Conservation (phyloP, 2,888 invertebrate genomes). For the Aleiodes alternator region DNA sequence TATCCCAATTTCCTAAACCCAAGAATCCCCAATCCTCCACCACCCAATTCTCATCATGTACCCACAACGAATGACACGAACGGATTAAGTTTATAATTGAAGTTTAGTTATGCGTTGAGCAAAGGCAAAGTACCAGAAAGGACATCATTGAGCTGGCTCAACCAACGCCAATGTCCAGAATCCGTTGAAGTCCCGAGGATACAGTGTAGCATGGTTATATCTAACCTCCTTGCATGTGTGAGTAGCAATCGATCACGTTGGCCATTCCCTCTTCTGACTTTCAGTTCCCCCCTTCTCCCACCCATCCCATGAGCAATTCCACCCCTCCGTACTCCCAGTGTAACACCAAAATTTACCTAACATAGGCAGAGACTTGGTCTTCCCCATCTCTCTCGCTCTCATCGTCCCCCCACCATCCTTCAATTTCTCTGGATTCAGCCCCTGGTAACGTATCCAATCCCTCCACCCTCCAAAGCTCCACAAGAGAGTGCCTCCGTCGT, state of each 20-base stretch:
- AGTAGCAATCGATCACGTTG: constrained; percentile 70
- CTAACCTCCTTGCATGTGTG: constrained; percentile 50
- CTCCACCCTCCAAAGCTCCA: constrained; percentile 62
- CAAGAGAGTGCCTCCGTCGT: constrained; percentile 50
- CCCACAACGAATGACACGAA: constrained; percentile 33
- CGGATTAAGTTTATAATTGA: constrained; percentile 50
- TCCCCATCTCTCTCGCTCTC: constrained; percentile 44
- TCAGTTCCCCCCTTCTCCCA: constrained; percentile 43
- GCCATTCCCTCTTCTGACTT: constrained; percentile 50
- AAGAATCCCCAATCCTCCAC: constrained; percentile 1
- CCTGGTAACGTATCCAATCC: constrained; percentile 45
- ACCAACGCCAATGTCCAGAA: constrained; percentile 57
- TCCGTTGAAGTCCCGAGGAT: constrained; percentile 59
- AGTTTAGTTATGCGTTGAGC: constrained; percentile 41
- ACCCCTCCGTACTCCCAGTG: constrained; percentile 56
- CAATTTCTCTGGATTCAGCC: constrained; percentile 51
- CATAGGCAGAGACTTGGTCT: constrained; percentile 58
- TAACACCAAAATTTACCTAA: constrained; percentile 73
- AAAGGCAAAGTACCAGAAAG: constrained; percentile 32
- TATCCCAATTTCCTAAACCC: background rate
- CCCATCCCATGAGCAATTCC: constrained; percentile 48
- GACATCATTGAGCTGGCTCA: constrained; percentile 29
- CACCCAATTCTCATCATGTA: constrained; percentile 33
- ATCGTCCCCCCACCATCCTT: constrained; percentile 51
- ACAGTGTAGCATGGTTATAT: constrained; percentile 42